These are phyloP conservation scores for Linepithema humile DNA, from an alignment of 1,140 invertebrate species.

Conservation along the genomic window DNA sequence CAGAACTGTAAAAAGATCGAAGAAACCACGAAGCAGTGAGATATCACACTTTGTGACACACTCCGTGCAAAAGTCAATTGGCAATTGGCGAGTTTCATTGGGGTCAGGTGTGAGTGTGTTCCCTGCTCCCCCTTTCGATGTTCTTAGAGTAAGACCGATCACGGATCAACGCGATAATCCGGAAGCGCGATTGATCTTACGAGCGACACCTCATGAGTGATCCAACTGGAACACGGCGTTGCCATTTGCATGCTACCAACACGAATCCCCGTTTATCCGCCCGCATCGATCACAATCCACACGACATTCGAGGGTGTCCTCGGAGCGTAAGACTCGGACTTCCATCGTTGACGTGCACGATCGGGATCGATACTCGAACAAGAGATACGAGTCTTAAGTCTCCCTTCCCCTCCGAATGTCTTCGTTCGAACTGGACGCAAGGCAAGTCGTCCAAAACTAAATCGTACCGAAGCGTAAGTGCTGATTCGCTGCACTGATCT, in stretches of 20 bases:
- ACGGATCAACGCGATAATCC: slow-evolving; percentile 63
- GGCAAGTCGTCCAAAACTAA: slow-evolving; percentile 69
- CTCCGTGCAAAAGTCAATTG: slow-evolving; percentile 73
- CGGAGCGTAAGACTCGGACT: slow-evolving; percentile 26
- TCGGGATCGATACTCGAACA: slow-evolving; percentile 21
- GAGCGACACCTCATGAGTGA: slow-evolving; percentile 79
- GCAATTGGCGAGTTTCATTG: slow-evolving; percentile 82
- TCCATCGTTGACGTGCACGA: slow-evolving; percentile 23
- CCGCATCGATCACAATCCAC: slow-evolving; percentile 63
- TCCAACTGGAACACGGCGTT: slow-evolving; percentile 78
- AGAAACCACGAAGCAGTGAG: background rate
- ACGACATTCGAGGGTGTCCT: background rate
- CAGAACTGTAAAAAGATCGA: slow-evolving; percentile 60
- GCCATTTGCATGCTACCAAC: slow-evolving; percentile 76
- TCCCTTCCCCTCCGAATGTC: slow-evolving; percentile 50
- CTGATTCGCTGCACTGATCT: slow-evolving; percentile 51
- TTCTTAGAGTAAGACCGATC: slow-evolving; percentile 78
- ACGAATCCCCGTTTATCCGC: slow-evolving; percentile 55
- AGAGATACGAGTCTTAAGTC: slow-evolving; percentile 46
- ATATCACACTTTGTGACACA: slow-evolving; percentile 32
- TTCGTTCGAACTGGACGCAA: slow-evolving; percentile 73
- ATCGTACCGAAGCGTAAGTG: background rate
- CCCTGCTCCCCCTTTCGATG: slow-evolving; percentile 79
- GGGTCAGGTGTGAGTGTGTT: slow-evolving; percentile 83
- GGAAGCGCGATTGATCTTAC: slow-evolving; percentile 68